A percentile compares a stretch with the other conserved stretches of the same genome.
Conservation (phyloP, 2,797 vertebrate genomes). For the Spea hammondii region DNA sequence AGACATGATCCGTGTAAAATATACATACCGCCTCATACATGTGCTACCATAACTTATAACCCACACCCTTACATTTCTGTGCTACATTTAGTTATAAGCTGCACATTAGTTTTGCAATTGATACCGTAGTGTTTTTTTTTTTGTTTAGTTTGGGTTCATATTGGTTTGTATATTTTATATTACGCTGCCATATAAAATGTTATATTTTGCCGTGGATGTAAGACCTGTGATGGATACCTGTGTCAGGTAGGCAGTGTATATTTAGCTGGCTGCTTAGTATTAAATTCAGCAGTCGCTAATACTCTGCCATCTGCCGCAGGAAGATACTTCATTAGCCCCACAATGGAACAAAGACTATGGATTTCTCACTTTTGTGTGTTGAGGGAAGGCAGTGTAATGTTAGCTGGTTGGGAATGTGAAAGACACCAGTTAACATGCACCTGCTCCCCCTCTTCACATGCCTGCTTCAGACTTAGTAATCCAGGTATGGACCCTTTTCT, state of each 20-base stretch:
- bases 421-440: slow-evolving; percentile 77
- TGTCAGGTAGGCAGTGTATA: slow-evolving; percentile 67
- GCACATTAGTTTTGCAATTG: no score
- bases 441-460: slow-evolving; percentile 72
- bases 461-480: slow-evolving; percentile 24
- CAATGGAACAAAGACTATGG: not conserved
- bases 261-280: slow-evolving; percentile 64
- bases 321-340: not conserved
- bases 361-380: slow-evolving; percentile 62
- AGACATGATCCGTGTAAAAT: no score
- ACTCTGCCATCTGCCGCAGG: slow-evolving; percentile 62
- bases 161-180: no score
- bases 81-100: no score
- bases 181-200: no score
- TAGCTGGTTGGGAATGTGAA: slow-evolving; percentile 76
- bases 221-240: slow-evolving; percentile 28
- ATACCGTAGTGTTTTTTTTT: no score
- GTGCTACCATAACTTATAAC: no score
- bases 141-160: no score
- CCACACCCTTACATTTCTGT: no score
- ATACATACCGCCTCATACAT: no score
- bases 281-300: slow-evolving; percentile 57
- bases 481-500: no score
- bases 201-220: not conserved
- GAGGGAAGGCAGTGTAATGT: slow-evolving; percentile 86